Base-by-base conservation (phyloP, 2,888 invertebrate genomes). In the Chrysodeixis includens region DNA sequence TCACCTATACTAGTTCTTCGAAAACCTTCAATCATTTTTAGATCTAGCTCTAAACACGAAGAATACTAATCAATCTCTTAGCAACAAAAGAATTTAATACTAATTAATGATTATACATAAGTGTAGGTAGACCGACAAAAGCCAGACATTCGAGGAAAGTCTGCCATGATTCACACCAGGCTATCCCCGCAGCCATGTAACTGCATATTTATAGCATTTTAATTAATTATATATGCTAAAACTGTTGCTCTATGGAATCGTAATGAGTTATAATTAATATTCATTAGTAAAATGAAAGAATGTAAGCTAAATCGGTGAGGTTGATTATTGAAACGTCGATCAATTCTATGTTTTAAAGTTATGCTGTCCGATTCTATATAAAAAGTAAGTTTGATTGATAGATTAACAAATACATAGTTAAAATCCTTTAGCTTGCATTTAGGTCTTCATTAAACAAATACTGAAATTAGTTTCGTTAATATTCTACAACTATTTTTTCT, bases 41-140 rank as follows among this genome's bases (percentile, higher is more conserved):
- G n/a, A n/a, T n/a, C n/a, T n/a, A n/a, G n/a, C n/a, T 26, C 26
- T 26, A 4, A 26, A 26, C 6, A 26, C 6, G 6, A 26, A 30
- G 18, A 67, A 53, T 67, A 58, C 30, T 49, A 52, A 67, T 74
- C 52, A 56, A 4, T 26, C 26, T 4, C 3, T 56, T 56, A 46
- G 35, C 53, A 66, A 9, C 40, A 74, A 54, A 67, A 68, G 61
- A 78, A 62, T 53, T n/a, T 5, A n/a, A 14, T 14, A n/a, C 14
- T 35, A 35, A 2, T 30, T 1, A 5, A 40, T 20, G 12, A 18
- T 49, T 49, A 49, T 20, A 20, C 18, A 20, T 49, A 18, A 46
- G 20, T 49, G 10, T 49, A 20, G 18, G 3, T 3, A 49, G 46
- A 20, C 46, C 46, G 46, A 49, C 46, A 49, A 20, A 49, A 49